Evolutionary conservation across 2,113 vertebrate genomes (phyloP).

Genomic region (Speoplatyrhinus poulsoni): DNA sequence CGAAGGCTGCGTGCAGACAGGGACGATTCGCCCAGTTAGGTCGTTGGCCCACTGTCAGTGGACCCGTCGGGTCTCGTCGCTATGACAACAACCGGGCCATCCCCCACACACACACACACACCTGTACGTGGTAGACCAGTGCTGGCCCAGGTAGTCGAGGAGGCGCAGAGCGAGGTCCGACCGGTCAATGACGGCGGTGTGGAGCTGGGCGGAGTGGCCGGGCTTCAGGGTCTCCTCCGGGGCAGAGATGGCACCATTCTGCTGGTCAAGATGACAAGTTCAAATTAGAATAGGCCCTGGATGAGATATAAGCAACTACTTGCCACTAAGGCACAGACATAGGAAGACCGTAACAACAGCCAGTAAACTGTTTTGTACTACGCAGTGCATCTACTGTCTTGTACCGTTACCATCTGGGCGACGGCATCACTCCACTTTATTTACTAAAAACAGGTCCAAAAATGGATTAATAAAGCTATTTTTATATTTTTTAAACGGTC

Average conservation of each 20-base stretch:
- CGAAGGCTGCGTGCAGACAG: constrained; percentile 58
- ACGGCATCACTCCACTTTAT: too few relatives aligned
- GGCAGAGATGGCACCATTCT: constrained; percentile 75
- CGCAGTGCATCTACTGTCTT: too few relatives aligned
- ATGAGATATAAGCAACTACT: background rate
- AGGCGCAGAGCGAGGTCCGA: constrained; percentile 83
- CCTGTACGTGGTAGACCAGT: constrained; percentile 86
- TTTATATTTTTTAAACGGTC: too few relatives aligned
- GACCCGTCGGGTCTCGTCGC: too few relatives aligned
- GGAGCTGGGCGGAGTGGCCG: constrained; percentile 89
- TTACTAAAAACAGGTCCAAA: too few relatives aligned
- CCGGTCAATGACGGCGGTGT: constrained; percentile 84
- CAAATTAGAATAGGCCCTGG: background rate
- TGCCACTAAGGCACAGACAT: too few relatives aligned
- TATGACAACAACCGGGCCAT: too few relatives aligned
- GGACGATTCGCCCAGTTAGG: background rate
- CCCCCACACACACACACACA: background rate
- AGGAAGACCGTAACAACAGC: too few relatives aligned
- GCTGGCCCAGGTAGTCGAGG: constrained; percentile 87
- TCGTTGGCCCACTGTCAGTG: too few relatives aligned
- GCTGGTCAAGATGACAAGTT: constrained; percentile 30
- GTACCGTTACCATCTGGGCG: too few relatives aligned
- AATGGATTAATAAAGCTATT: too few relatives aligned
- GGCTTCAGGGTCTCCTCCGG: constrained; percentile 74
- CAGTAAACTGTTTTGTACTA: too few relatives aligned